phyloP scores from a whole-genome alignment of 2,113 vertebrate species.

The Holacanthus passer region DNA sequence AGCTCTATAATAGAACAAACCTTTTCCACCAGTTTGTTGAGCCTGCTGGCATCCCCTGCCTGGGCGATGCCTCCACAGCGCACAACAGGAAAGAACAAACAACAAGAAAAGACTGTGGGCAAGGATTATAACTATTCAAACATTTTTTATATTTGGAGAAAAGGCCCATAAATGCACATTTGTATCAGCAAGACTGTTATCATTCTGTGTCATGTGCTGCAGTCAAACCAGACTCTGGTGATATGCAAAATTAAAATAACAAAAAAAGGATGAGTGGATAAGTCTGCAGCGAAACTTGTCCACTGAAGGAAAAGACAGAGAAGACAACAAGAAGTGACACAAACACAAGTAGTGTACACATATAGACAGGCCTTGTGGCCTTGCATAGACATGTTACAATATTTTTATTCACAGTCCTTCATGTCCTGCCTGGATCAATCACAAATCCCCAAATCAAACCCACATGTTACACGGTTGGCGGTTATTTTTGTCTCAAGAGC shows the following conservation, averaged over 20 bases:
- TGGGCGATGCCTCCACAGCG: slow-evolving; percentile 39
- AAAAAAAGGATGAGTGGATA: not conserved
- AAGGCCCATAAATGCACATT: not conserved
- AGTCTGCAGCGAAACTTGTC: not conserved
- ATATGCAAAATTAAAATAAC: not conserved
- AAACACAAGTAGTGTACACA: not conserved
- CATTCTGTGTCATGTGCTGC: not conserved
- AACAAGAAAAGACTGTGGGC: slow-evolving; percentile 22
- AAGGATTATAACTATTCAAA: not conserved
- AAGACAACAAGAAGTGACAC: not conserved
- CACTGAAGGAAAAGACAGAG: not conserved
- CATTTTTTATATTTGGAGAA: not conserved
- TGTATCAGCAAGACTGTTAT: not conserved
- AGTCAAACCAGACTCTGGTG: slow-evolving; percentile 1
- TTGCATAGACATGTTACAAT: no score
- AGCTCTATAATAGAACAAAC: slow-evolving; percentile 51
- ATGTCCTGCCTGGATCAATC: slow-evolving; percentile 28
- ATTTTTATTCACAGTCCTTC: slow-evolving; percentile 22
- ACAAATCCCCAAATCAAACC: slow-evolving; percentile 17
- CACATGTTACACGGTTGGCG: not conserved
- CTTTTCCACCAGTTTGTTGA: slow-evolving; percentile 54
- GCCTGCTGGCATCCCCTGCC: slow-evolving; percentile 47
- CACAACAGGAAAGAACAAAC: slow-evolving; percentile 40
- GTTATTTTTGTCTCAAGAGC: slow-evolving; percentile 35
- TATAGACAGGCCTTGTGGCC: not conserved